Base-by-base conservation (phyloP, 2,888 invertebrate genomes). In the Euproctis similis region DNA sequence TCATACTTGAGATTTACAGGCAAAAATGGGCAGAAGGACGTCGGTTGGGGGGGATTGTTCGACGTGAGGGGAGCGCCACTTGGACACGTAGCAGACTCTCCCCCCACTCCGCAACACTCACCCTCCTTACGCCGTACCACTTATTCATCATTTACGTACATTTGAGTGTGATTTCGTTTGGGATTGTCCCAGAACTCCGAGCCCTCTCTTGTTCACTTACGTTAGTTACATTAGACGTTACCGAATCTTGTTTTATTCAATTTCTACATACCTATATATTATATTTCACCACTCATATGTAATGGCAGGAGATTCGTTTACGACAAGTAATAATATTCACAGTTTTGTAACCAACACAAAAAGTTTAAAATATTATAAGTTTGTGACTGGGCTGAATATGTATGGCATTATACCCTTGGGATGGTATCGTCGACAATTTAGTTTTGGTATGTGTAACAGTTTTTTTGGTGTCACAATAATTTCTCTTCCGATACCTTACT, bases 141-240 rank as follows among this genome's bases (percentile, higher is more conserved):
- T 77, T 76, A 75, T 67, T 75, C 76, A 74, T 77, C 77, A 76
- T 77, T 78, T 80, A 69, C 65, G 69, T 72, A 74, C 72, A 73
- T 77, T 77, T 73, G 70, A 74, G 77, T 75, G 73, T 74, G 78
- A 78, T 82, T 78, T 76, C 67, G 70, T 74, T 75, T 69, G 66
- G 69, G 67, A 74, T 69, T 63, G 64, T 67, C 67, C 57, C 54
- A 57, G 62, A 64, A 68, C 61, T 65, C 59, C 47, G 58, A 39
- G 54, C 60, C n/a, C n/a, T n/a, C 69, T 66, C 64, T 63, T 62
- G 62, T 66, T 69, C 66, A 62, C 65, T 73, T 71, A 73, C 68
- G 73, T 73, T 72, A 71, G 68, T 73, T 66, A 74, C 64, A 68
- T 72, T 68, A 66, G 59, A 64, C 59, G 63, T 65, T 65, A 67